Base-by-base conservation (phyloP, 2,797 vertebrate genomes). In the Otolemur crassicaudatus region DNA sequence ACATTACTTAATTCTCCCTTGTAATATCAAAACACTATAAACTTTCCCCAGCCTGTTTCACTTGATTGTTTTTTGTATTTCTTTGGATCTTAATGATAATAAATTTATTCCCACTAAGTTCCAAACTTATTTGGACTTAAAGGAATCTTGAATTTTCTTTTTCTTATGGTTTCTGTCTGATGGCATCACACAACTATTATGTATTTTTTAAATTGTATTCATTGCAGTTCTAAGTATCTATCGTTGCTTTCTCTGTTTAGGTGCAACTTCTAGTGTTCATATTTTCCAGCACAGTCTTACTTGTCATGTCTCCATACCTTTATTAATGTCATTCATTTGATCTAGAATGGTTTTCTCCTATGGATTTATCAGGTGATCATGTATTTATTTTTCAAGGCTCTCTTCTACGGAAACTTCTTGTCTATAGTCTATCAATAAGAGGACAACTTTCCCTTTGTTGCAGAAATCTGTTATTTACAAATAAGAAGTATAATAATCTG, bases 181-280 rank as follows among this genome's bases (percentile, higher is more conserved):
- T 87, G 22, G 37, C 19, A 37, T 29, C 53, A 53, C 49, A 40
- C 10, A 92, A 82, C 40, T 61, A 65, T 86, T 85, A 75, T 2
- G 40, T 86, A 77, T 83, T 82, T 86, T 72, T 86, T 65, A 93
- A 87, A 63, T 95, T 75, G 31, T 69, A 86, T 76, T 82, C 37
- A 87, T 1, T 87, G 61, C 8, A 56, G 46, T 90, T 94, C 17
- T 43, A 43, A 43, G 40, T 43, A 43, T 43, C 40, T 43, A 6
- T 43, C 40, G 1, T 43, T 43, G 19, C 17, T 69, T 81, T 77
- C 43, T 76, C 23, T 25, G 46, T 49, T 69, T 76, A 56, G n/a
- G 34, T 23, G 76, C 69, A 73, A 58, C 17, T 58, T 83, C n/a
- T 65, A n/a, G 27, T 17, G 65, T 92, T 86, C 87, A 29, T 70